A percentile compares a stretch with the other conserved stretches of the same genome.
Conservation (phyloP, 2,888 invertebrate genomes). For the Lymantria monacha region DNA sequence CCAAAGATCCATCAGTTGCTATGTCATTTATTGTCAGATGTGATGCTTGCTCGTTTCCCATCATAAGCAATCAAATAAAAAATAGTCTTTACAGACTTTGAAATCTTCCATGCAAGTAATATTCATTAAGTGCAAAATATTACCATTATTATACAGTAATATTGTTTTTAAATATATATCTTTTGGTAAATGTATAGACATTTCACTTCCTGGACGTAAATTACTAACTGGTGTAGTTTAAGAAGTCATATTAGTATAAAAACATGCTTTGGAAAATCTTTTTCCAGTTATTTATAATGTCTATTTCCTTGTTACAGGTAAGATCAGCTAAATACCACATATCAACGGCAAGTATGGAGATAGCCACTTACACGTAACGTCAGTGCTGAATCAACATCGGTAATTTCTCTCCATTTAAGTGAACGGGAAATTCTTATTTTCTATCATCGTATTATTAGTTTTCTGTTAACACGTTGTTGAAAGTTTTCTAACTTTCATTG, state of each 20-base stretch:
- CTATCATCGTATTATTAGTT: background rate
- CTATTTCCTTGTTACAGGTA: constrained; percentile 39
- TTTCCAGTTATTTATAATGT: constrained; percentile 15
- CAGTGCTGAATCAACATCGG: background rate
- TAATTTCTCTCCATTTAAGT: constrained; percentile 31
- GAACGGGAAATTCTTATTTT: constrained; percentile 23
- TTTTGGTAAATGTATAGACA: too few species aligned
- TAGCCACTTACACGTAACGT: constrained; percentile 5
- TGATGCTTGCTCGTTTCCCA: too few species aligned
- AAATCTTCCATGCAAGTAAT: too few species aligned
- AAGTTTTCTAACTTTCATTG: background rate
- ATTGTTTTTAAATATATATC: too few species aligned
- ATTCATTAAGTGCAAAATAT: too few species aligned
- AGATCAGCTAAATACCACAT: constrained; percentile 10
- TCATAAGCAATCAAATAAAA: too few species aligned
- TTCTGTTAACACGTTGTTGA: background rate
- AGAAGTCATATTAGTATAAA: background rate
- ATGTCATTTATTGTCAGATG: too few species aligned
- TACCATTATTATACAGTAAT: too few species aligned
- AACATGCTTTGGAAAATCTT: background rate
- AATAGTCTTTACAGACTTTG: too few species aligned
- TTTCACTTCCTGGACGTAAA: too few species aligned
- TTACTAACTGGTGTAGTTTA: background rate
- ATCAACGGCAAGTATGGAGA: constrained; percentile 15
- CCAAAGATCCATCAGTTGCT: too few species aligned